phyloP scores from a whole-genome alignment of 1,140 invertebrate genomes.

The Myzus persicae region DNA sequence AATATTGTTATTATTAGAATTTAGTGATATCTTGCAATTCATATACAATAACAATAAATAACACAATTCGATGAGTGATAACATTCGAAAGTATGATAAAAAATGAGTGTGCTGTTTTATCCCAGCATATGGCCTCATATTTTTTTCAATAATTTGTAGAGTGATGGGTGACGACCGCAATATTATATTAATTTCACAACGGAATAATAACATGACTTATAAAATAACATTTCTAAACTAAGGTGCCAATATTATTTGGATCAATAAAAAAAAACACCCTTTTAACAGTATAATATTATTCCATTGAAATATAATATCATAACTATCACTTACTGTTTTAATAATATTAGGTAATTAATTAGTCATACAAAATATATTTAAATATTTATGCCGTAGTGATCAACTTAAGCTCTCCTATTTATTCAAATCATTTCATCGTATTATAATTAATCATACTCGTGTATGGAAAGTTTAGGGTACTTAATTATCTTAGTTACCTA shows the following conservation, averaged over 20 bases:
- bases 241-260: not conserved
- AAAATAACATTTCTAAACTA: not conserved
- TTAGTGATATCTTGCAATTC: too few relatives aligned
- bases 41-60: too few relatives aligned
- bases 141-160: not conserved
- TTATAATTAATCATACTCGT: not conserved
- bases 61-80: too few relatives aligned
- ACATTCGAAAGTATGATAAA: not conserved
- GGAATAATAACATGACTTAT: not conserved
- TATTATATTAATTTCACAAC: not conserved
- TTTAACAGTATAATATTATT: not conserved
- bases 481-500: not conserved
- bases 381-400: not conserved
- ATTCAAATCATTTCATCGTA: too few relatives aligned
- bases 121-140: too few relatives aligned
- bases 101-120: not conserved
- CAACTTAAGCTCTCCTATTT: too few relatives aligned
- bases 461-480: not conserved
- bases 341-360: not conserved
- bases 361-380: not conserved
- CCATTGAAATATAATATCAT: too few relatives aligned
- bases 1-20: too few relatives aligned
- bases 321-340: not conserved
- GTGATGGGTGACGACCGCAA: not conserved
- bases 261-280: not conserved